Evolutionary conservation across 1,140 invertebrate genomes (phyloP).

Genomic region (Ditylenchus dipsaci): DNA sequence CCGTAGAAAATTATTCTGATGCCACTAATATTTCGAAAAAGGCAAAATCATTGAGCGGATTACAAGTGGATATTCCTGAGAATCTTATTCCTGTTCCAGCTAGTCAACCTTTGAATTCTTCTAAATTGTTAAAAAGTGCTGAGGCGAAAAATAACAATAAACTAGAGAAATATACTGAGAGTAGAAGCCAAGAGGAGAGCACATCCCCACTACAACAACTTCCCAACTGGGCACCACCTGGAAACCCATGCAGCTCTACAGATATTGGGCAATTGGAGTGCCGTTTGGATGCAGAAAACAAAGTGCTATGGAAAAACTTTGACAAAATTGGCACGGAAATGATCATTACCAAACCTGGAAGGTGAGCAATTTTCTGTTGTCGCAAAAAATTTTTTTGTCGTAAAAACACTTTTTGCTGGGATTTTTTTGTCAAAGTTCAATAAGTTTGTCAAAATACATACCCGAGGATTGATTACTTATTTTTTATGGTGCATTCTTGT

Average conservation of each 20-base stretch:
- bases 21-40: background rate
- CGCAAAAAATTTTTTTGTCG: too few relatives aligned
- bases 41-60: background rate
- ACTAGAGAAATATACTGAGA: background rate
- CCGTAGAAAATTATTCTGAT: background rate
- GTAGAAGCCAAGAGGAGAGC: background rate
- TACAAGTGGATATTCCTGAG: background rate
- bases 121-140: background rate
- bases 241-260: background rate
- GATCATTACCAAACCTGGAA: constrained; percentile 14
- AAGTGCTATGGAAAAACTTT: background rate
- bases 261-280: background rate
- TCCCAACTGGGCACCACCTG: background rate
- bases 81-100: background rate
- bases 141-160: too few relatives aligned
- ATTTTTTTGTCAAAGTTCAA: too few relatives aligned
- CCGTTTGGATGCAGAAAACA: constrained; percentile 2
- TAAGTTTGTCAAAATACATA: too few relatives aligned
- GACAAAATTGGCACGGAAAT: constrained; percentile 9
- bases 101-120: background rate
- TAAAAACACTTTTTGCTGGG: too few relatives aligned
- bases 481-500: too few relatives aligned
- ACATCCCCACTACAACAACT: background rate
- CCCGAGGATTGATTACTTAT: too few relatives aligned
- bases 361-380: background rate